Base-by-base conservation (phyloP, 2,888 invertebrate species). In the Dioctria linearis region DNA sequence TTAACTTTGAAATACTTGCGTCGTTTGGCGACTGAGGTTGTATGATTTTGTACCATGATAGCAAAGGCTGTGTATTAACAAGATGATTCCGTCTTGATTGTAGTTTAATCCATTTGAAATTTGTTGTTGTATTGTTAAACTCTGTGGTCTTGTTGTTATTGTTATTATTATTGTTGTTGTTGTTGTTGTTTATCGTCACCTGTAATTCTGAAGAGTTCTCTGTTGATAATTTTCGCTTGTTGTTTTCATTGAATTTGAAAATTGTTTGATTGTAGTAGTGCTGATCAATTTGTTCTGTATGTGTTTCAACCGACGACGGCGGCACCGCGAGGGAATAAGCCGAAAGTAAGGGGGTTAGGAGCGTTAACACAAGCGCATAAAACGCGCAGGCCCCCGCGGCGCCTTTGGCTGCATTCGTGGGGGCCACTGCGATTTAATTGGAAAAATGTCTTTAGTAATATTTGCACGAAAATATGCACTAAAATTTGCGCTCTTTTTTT, bases 311-410 rank as follows among this genome's bases (percentile, higher is more conserved):
- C 78, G 59, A 40, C 67, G 78, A 63, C 61, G 88, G 87, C 87
- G 88, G 87, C 87, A 87, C 88, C 88, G 88, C 88, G 87, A 88
- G 87, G 87, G 88, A 85, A 85, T 85, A 85, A 85, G 86, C 86
- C 85, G 86, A 85, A 81, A 85, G 82, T 78, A 83, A 83, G 84
- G 85, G 86, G 85, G 87, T 84, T 85, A 86, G 84, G 83, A 88
- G 85, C 85, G 87, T 85, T 84, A 86, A 80, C 82, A 85, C 81
- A 83, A 85, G 85, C 83, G 86, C 85, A 82, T 84, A 81, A 84
- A 85, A 82, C 84, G 85, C 86, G 86, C 85, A 86, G 87, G 88
- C 88, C 88, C 88, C 88, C 88, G 88, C 88, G 88, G 88, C 87
- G 88, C 88, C 88, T 85, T 86, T 86, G 85, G 86, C 86, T 86